Base-by-base conservation (phyloP, 1,140 invertebrate genomes). In the Hirudo medicinalis region DNA sequence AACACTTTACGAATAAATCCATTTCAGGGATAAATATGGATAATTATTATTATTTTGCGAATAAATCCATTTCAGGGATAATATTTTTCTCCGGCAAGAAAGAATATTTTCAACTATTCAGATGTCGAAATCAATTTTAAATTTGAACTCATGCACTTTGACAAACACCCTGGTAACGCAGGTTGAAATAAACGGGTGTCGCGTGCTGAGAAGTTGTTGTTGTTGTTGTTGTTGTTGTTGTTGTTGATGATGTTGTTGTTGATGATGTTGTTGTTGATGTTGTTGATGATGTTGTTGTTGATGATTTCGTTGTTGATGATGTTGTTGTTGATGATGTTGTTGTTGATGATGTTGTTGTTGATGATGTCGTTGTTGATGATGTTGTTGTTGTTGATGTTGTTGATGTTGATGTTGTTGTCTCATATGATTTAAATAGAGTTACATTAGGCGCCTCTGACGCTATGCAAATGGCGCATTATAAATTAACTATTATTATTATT, bases 201-300 rank as follows among this genome's bases (percentile, higher is more conserved):
- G n/a, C n/a, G n/a, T 68, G 67, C 8, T 68, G 67, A 68, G 22
- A 32, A 19, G 67, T n/a, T 68, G 5, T 15, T 32, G 36, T n/a
- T 40, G 6, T n/a, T 68, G 67, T n/a, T 68, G 25, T n/a, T 68
- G 5, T 9, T 40, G 67, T 4, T 40, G 36, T 15, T 27, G 36
- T n/a, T 68, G 36, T 29, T 68, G 67, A 40, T 68, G 67, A 40
- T 68, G 67, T n/a, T 40, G n/a, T n/a, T 68, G 6, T 9, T 68
- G 67, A 68, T 68, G 36, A 68, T 68, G 67, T n/a, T 68, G 67
- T n/a, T 68, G 6, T n/a, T 68, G 6, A 40, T 68, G 67, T 8
- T 68, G 67, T 8, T 68, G 67, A 68, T 68, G 67, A 68, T 68
- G 67, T 8, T 68, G 67, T 8, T 68, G 67, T 4, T 68, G 67